Percentiles rank a stretch among this genome's conserved stretches.
These are phyloP conservation scores for Altica lythri DNA, from an alignment of 2,888 invertebrate species.

Conservation along the genomic window DNA sequence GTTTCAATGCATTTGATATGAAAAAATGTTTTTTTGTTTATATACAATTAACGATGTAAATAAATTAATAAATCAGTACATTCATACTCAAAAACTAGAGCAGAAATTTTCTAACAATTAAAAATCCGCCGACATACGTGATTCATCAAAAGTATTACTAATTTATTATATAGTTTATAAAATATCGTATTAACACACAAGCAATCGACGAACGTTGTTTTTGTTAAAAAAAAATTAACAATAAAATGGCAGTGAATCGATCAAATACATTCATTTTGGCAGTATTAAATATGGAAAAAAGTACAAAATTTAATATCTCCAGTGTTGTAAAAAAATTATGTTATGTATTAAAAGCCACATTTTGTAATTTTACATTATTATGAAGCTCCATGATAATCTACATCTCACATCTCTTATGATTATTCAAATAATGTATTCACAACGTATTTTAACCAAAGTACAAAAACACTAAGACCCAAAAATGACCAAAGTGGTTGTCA, in stretches of 20 bases:
- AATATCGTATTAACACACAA: background rate
- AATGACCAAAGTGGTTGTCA: too few species aligned
- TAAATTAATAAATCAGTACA: constrained; percentile 24
- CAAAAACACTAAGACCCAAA: too few species aligned
- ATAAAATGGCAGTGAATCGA: constrained; percentile 38
- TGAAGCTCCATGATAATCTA: constrained; percentile 4
- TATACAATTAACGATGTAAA: constrained; percentile 14
- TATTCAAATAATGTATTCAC: too few species aligned
- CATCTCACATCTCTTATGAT: too few species aligned
- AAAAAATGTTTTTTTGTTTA: too few species aligned
- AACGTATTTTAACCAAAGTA: too few species aligned
- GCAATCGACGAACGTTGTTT: constrained; percentile 4
- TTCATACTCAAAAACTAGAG: constrained; percentile 20
- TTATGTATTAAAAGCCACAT: constrained; percentile 3
- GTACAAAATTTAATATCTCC: constrained; percentile 11
- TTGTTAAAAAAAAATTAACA: constrained; percentile 28
- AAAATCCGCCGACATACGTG: background rate
- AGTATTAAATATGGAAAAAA: constrained; percentile 30
- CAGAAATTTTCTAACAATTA: constrained; percentile 15
- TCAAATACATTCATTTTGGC: constrained; percentile 33
- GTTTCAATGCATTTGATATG: too few species aligned
- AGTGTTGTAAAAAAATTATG: constrained; percentile 3
- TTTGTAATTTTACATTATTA: constrained; percentile 2
- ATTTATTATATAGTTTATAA: background rate
- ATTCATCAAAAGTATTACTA: background rate